phyloP scores from a whole-genome alignment of 2,888 invertebrate genomes.

The Cryptophagus acutangulus region DNA sequence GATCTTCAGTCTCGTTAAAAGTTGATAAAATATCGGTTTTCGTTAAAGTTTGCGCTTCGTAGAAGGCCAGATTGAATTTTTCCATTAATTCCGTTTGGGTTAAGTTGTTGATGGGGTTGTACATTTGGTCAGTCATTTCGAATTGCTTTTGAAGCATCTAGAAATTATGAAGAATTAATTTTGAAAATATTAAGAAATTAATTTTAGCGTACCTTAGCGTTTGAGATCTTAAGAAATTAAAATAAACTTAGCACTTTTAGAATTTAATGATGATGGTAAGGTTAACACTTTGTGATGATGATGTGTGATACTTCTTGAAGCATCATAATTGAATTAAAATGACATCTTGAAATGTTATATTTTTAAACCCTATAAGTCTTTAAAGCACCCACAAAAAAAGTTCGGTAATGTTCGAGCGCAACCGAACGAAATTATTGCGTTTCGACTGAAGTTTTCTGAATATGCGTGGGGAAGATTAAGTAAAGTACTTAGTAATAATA shows the following conservation, averaged over 20 bases:
- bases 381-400: slow-evolving; percentile 14
- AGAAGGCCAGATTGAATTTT: slow-evolving; percentile 47
- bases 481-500: too few species aligned
- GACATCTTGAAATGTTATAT: slow-evolving; percentile 32
- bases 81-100: slow-evolving; percentile 45
- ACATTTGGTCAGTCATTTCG: slow-evolving; percentile 30
- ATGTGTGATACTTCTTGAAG: slow-evolving; percentile 28
- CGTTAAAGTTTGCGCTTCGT: slow-evolving; percentile 42
- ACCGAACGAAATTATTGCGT: too few species aligned
- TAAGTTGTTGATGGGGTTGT: slow-evolving; percentile 32
- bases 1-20: slow-evolving; percentile 29
- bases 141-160: slow-evolving; percentile 30
- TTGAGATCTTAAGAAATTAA: too few species aligned
- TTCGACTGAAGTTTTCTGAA: too few species aligned
- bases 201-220: too few species aligned
- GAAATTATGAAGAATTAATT: too few species aligned
- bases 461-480: too few species aligned
- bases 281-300: too few species aligned
- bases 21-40: slow-evolving; percentile 35
- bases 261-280: too few species aligned
- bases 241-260: too few species aligned
- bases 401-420: slow-evolving; percentile 19
- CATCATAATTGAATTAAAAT: slow-evolving; percentile 31
- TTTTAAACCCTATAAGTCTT: slow-evolving; percentile 27
- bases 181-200: too few species aligned